Conservation (phyloP, 2,888 invertebrate genomes). For the Agrochola circellaris region DNA sequence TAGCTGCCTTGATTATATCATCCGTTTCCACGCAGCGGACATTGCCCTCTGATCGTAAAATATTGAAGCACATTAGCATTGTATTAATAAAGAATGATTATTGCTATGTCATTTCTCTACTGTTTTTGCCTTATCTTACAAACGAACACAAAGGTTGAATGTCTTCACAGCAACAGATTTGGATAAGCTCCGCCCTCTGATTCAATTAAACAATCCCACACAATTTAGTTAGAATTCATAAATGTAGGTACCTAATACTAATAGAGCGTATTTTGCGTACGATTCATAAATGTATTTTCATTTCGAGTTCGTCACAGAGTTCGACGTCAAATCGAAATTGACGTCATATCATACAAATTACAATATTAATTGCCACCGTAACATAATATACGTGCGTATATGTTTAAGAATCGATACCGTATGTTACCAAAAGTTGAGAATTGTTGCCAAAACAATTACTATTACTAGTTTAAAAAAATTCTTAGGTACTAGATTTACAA, state of each 20-base stretch:
- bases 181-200: not conserved
- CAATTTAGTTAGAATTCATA: not conserved
- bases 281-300: not conserved
- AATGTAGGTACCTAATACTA: too few relatives aligned
- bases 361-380: not conserved
- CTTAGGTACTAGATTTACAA: not conserved
- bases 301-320: not conserved
- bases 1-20: slow-evolving; percentile 53
- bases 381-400: not conserved
- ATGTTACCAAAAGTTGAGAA: not conserved
- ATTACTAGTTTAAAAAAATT: not conserved
- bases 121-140: not conserved
- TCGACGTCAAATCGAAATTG: not conserved
- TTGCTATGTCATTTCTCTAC: not conserved
- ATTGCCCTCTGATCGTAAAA: slow-evolving; percentile 55
- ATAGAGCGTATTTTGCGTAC: too few relatives aligned
- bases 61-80: slow-evolving; percentile 44
- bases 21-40: slow-evolving; percentile 36
- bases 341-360: not conserved
- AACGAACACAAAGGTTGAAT: not conserved
- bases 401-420: too few relatives aligned
- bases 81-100: slow-evolving; percentile 33
- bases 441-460: not conserved
- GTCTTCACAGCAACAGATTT: slow-evolving; percentile 5
- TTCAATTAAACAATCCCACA: not conserved